A percentile compares a stretch with the other conserved stretches of the same genome.
These are phyloP conservation scores for Sphaeridia pumilis DNA, from an alignment of 2,888 invertebrate genomes.

Conservation along the genomic window DNA sequence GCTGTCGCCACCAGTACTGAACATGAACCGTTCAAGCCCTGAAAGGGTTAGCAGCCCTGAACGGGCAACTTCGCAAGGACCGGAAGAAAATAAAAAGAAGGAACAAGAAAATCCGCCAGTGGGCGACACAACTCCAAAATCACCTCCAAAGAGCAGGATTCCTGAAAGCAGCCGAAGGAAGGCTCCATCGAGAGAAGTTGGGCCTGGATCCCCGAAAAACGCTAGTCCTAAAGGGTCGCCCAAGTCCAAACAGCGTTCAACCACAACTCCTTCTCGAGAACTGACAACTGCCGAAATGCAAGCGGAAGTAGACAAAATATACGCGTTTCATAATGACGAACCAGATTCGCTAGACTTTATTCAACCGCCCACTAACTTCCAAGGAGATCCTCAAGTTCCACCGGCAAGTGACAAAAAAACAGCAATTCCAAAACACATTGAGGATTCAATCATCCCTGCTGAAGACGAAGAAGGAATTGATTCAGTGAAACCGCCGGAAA, in stretches of 20 bases:
- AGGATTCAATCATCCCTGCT: slow-evolving; percentile 1
- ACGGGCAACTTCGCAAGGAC: no score
- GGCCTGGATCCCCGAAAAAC: background rate
- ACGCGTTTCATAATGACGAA: slow-evolving; percentile 17
- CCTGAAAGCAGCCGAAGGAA: background rate
- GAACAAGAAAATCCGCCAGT: no score
- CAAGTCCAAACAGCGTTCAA: background rate
- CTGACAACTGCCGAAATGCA: slow-evolving; percentile 27
- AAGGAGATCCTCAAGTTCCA: background rate
- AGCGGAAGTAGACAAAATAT: slow-evolving; percentile 32
- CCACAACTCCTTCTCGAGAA: slow-evolving; percentile 22
- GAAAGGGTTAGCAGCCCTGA: no score
- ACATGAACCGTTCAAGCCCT: no score
- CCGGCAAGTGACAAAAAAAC: background rate
- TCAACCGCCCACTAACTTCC: background rate
- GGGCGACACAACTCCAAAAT: no score
- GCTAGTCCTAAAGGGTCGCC: background rate
- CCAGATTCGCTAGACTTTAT: background rate
- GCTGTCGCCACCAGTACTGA: no score
- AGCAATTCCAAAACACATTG: background rate
- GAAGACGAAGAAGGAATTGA: background rate
- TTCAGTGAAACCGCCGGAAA: background rate
- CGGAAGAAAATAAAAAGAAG: no score
- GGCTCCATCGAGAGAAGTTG: background rate
- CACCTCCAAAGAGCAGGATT: background rate